Evolutionary conservation across 2,888 invertebrate genomes (phyloP).

Genomic region (Trissoscelio sp.): DNA sequence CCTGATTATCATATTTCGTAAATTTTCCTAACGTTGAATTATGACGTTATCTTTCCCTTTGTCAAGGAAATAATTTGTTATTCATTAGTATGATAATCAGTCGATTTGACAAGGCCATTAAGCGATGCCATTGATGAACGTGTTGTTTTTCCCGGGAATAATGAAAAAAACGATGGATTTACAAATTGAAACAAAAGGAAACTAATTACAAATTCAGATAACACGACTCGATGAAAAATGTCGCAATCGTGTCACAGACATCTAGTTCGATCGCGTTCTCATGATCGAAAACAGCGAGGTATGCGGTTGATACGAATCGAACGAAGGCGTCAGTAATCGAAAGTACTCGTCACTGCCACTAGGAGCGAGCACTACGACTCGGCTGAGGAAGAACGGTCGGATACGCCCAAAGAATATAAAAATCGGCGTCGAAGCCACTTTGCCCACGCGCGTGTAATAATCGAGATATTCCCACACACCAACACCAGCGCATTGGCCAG

Average conservation of each 20-base stretch:
- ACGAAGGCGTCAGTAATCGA: constrained; percentile 65
- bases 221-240: constrained; percentile 38
- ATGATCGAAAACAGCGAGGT: constrained; percentile 46
- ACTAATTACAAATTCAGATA: too few species aligned
- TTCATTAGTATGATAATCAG: constrained; percentile 59
- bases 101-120: constrained; percentile 52
- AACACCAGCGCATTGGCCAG: constrained; percentile 35
- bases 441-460: constrained; percentile 81
- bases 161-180: constrained; percentile 1
- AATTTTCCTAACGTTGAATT: constrained; percentile 52
- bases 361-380: constrained; percentile 47
- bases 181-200: constrained; percentile 4
- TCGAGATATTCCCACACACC: constrained; percentile 80
- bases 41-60: constrained; percentile 47
- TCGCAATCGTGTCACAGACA: constrained; percentile 43
- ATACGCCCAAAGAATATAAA: constrained; percentile 80
- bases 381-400: constrained; percentile 66
- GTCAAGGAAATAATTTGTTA: constrained; percentile 57
- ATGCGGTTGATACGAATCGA: constrained; percentile 55
- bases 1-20: constrained; percentile 63
- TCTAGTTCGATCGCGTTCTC: constrained; percentile 54
- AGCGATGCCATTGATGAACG: constrained; percentile 22
- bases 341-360: constrained; percentile 66
- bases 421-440: constrained; percentile 77
- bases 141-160: constrained; percentile 15